Percentiles rank a stretch among this genome's conserved stretches.
Conservation (phyloP, 2,888 invertebrate genomes). For the Nomada lathburiana region DNA sequence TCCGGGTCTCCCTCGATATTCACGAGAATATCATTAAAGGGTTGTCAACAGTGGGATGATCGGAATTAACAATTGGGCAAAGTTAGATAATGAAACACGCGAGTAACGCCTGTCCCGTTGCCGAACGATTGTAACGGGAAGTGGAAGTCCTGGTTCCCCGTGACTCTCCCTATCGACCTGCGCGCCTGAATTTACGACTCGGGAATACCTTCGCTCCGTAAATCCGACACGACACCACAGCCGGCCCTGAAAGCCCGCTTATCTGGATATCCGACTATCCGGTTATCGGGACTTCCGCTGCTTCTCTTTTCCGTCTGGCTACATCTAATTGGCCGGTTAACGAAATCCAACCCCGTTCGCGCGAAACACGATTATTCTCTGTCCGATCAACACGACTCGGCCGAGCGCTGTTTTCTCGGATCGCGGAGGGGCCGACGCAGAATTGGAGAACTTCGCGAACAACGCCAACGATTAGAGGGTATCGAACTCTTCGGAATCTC, state of each 20-base stretch:
- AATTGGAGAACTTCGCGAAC: not conserved
- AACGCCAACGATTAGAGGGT: not conserved
- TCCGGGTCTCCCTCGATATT: not conserved
- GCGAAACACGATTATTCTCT: conserved; percentile 39
- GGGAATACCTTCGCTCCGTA: conserved; percentile 61
- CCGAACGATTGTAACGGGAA: conserved; percentile 71
- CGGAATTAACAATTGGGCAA: conserved; percentile 1
- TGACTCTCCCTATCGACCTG: conserved; percentile 59
- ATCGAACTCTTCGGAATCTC: too few species aligned
- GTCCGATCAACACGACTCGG: conserved; percentile 29
- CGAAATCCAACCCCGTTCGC: conserved; percentile 38
- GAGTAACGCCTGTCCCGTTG: conserved; percentile 44
- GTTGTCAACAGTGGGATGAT: not conserved
- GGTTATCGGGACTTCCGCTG: conserved; percentile 60
- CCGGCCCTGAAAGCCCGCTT: conserved; percentile 62
- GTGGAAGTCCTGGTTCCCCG: conserved; percentile 62
- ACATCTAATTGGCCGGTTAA: conserved; percentile 58
- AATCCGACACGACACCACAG: conserved; percentile 54
- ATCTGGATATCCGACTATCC: conserved; percentile 73
- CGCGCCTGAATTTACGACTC: conserved; percentile 55
- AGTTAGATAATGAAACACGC: conserved; percentile 45
- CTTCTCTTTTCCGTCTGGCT: conserved; percentile 43
- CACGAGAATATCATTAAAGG: not conserved
- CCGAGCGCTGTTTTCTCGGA: not conserved
- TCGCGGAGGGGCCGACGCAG: not conserved